phyloP scores from a whole-genome alignment of 2,888 invertebrate genomes.

The Endomychus coccineus region DNA sequence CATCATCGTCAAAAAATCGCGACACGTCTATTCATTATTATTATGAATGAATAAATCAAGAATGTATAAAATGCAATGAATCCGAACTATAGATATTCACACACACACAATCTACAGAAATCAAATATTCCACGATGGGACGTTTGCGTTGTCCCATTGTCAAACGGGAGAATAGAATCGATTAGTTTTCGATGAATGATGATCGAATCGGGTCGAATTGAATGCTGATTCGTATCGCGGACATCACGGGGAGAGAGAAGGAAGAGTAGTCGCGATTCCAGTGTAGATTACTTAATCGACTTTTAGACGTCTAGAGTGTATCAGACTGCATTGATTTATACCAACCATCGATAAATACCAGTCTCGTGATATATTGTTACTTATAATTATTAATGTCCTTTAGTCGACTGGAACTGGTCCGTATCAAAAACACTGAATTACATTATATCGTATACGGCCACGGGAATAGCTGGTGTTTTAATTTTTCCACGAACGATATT shows the following conservation, averaged over 20 bases:
- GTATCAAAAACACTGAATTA: too few species aligned
- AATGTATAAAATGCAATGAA: too few species aligned
- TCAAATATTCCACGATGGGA: background rate
- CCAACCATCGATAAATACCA: background rate
- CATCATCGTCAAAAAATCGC: too few species aligned
- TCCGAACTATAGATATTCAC: too few species aligned
- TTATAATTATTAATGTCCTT: too few species aligned
- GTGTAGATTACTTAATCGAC: constrained; percentile 11
- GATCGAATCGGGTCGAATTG: constrained; percentile 11
- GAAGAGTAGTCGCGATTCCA: constrained; percentile 8
- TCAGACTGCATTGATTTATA: constrained; percentile 17
- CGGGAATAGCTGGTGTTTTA: too few species aligned
- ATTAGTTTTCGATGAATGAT: constrained; percentile 10
- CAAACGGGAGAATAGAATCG: constrained; percentile 9
- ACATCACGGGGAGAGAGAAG: constrained; percentile 13
- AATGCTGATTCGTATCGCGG: constrained; percentile 14
- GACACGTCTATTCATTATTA: too few species aligned
- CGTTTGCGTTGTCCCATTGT: constrained; percentile 5
- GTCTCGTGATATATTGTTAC: background rate
- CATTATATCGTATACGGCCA: too few species aligned
- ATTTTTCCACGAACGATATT: too few species aligned
- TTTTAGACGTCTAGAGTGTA: constrained; percentile 11
- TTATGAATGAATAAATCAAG: too few species aligned
- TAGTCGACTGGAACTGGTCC: too few species aligned
- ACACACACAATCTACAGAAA: background rate